Base-by-base conservation (phyloP, 2,888 invertebrate genomes). In the Brenthis ino region DNA sequence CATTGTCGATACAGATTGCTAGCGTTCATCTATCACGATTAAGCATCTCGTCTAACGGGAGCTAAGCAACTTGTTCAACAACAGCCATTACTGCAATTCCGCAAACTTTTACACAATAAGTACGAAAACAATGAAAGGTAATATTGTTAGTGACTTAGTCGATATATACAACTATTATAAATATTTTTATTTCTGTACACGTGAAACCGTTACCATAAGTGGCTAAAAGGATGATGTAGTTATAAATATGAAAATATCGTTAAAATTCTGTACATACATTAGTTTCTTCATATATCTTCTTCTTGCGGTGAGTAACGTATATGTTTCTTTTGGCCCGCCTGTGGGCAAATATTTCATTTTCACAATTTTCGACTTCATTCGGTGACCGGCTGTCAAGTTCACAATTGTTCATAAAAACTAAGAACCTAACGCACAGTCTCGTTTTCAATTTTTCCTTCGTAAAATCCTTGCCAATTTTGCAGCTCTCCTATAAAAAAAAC, bases 261-360 rank as follows among this genome's bases (percentile, higher is more conserved):
- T 61, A 65, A 56, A 74, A 66, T 69, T 58, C 37, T 72, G 83
- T 91, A 94, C 95, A 91, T 94, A 95, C 95, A 93, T 90, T 86
- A 94, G 84, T 84, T 95, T 95, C 93, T 95, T 95, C 94, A 95
- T 94, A 89, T 95, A 91, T 89, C 94, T 91, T 85, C 94, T 93
- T 85, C 94, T 93, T 68, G 94, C 94, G 68, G 94, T 93, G 76
- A 95, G 86, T 80, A 93, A 88, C 24, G 94, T 94, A 83, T 95
- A 95, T 60, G 94, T 93, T 89, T 95, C 95, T 82, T 94, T 94
- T 70, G 89, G 92, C 84, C 91, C 92, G 79, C 86, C 87, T 84
- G 94, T 88, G 81, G 94, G 93, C 90, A 94, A 93, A 88, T 94
- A 94, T 91, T 94, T 95, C 93, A 94, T 94, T 84, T 93, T 93